Base-by-base conservation (phyloP, 2,888 invertebrate genomes). In the Anarsia innoxiella region DNA sequence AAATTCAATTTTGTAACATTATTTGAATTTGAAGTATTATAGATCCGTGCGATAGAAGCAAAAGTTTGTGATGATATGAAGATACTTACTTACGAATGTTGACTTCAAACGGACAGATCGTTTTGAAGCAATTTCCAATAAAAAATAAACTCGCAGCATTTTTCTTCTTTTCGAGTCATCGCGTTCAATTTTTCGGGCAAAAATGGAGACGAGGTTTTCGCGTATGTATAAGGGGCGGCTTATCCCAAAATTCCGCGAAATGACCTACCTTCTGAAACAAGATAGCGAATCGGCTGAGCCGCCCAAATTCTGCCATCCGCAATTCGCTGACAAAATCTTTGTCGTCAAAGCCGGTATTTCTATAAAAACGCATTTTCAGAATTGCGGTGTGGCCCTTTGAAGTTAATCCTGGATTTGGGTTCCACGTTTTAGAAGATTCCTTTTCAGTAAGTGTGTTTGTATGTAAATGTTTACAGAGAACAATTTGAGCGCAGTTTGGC, bases 291-390 rank as follows among this genome's bases (percentile, higher is more conserved):
- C 59, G 53, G 53, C 62, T 67, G 59, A 70, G 51, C 65, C 56
- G 43, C 52, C 45, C 43, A 62, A 67, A 66, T 67, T 67, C 59
- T 59, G 53, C 62, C 59, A 61, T 56, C 59, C 59, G 41, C 66
- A 59, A 71, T 68, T 58, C 64, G 71, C 72, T 73, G 73, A 74
- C 74, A 60, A 66, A 72, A 71, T 73, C 69, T 70, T 65, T 63
- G 62, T 69, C 68, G 60, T 71, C 72, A 73, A 75, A 76, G 72
- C 58, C 54, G 59, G 66, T 73, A 72, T 76, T 77, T 75, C 67
- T 74, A 72, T 77, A 77, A 80, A 79, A 79, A 80, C 72, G 75
- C 77, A 77, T 78, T 79, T 79, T 74, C 68, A 44, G 68, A 72
- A 79, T 75, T 66, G 69, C 68, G 62, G 56, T 55, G 53, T 55